Conservation (phyloP, 2,888 invertebrate genomes). For the Baccha elongata region DNA sequence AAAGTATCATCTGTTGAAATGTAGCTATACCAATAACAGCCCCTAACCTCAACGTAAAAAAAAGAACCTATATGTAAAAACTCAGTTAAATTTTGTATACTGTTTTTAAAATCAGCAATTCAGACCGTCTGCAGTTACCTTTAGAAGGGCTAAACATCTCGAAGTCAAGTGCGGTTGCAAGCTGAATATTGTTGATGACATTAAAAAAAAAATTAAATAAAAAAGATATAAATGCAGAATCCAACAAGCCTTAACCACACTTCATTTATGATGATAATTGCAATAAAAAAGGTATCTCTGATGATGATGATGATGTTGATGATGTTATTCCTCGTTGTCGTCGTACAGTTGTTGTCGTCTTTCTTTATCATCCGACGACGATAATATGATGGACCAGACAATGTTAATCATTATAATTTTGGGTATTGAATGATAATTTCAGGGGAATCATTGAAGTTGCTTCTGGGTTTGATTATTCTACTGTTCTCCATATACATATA, state of each 20-base stretch:
- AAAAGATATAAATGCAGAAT: slow-evolving; percentile 15
- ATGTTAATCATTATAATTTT: slow-evolving; percentile 65
- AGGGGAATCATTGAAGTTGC: slow-evolving; percentile 34
- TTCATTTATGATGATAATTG: slow-evolving; percentile 62
- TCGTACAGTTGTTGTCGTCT: neutral
- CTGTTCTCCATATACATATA: slow-evolving; percentile 2
- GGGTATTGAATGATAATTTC: slow-evolving; percentile 65
- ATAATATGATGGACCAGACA: slow-evolving; percentile 29
- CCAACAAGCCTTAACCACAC: slow-evolving; percentile 51
- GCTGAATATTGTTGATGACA: slow-evolving; percentile 49
- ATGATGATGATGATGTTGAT: slow-evolving; percentile 47
- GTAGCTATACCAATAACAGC: too few species aligned
- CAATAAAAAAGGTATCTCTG: slow-evolving; percentile 45
- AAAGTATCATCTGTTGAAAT: too few species aligned
- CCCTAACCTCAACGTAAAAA: too few species aligned
- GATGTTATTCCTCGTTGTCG: slow-evolving; percentile 27
- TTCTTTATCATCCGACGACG: neutral
- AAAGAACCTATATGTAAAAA: too few species aligned
- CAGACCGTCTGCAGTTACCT: neutral
- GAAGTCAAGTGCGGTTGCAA: slow-evolving; percentile 30
- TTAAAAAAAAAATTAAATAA: slow-evolving; percentile 5
- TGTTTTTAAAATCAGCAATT: too few species aligned
- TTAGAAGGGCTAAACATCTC: neutral
- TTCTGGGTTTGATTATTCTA: slow-evolving; percentile 49
- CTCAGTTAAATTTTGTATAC: too few species aligned